phyloP scores from a whole-genome alignment of 2,797 vertebrate genomes.

The Macropus fuliginosus region DNA sequence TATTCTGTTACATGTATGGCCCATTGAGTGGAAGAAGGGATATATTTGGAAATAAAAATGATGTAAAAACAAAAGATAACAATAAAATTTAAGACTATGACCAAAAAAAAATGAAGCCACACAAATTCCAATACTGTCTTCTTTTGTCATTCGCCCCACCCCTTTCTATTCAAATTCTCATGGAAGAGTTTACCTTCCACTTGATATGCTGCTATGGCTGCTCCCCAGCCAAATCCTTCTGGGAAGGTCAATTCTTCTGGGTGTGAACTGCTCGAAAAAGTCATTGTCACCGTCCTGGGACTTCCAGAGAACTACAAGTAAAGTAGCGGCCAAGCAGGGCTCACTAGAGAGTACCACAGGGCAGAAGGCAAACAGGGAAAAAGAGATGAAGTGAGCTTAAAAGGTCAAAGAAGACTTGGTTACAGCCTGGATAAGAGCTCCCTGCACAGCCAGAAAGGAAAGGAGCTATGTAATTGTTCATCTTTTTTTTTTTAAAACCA shows the following conservation, averaged over 20 bases:
- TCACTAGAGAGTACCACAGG: neutral
- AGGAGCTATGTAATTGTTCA: neutral
- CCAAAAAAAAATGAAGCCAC: neutral
- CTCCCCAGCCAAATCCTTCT: slow-evolving; percentile 90
- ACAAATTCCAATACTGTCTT: neutral
- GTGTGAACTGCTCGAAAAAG: neutral
- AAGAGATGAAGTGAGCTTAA: neutral
- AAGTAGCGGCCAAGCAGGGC: neutral
- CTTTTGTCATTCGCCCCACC: neutral
- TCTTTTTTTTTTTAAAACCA: neutral
- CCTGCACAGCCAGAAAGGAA: neutral
- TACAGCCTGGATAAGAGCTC: neutral
- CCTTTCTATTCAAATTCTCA: neutral
- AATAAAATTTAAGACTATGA: neutral
- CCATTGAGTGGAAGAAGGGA: neutral
- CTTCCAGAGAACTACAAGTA: neutral
- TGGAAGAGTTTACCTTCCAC: slow-evolving; percentile 89
- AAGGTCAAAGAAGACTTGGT: neutral
- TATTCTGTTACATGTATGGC: neutral
- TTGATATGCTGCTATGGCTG: slow-evolving; percentile 90
- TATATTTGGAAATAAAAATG: neutral
- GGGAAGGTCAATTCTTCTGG: slow-evolving; percentile 86
- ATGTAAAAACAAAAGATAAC: neutral
- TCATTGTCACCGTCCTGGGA: neutral
- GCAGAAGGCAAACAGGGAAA: neutral